Percentiles rank a stretch among this genome's conserved stretches.
Evolutionary conservation across 2,888 invertebrate species (phyloP).

Genomic region (Melikaiella ostensackeni): DNA sequence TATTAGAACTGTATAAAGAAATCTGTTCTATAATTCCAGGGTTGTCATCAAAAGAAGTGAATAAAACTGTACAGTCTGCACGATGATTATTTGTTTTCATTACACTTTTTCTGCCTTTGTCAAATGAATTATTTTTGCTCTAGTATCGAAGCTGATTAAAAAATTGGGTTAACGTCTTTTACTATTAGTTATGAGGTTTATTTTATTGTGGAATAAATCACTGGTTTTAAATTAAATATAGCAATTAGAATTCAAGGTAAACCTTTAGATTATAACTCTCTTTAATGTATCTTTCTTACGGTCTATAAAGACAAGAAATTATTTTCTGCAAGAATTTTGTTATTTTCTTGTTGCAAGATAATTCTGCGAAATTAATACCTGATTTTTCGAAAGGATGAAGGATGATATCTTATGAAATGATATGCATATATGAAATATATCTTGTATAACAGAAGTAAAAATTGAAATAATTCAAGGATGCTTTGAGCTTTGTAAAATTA

Average conservation of each 20-base stretch:
- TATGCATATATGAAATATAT: not conserved
- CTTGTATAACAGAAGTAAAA: not conserved
- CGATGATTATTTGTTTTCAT: not conserved
- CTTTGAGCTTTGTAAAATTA: not conserved
- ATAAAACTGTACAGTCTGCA: not conserved
- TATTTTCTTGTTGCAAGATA: not conserved
- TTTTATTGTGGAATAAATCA: not conserved
- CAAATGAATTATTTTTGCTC: not conserved
- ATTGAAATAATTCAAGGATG: not conserved
- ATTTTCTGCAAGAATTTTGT: not conserved
- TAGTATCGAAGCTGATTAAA: not conserved
- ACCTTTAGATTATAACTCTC: not conserved
- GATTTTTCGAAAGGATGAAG: too few species aligned
- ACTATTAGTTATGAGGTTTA: not conserved
- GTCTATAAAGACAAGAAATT: not conserved
- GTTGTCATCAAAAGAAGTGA: not conserved
- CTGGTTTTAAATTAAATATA: not conserved
- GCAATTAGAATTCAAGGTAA: not conserved
- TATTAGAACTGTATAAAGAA: not conserved
- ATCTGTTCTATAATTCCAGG: not conserved
- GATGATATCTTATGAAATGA: not conserved
- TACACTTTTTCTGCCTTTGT: not conserved
- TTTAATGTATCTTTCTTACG: not conserved
- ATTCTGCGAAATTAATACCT: too few species aligned
- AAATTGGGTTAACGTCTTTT: conserved; percentile 16